A percentile compares a stretch with the other conserved stretches of the same genome.
Evolutionary conservation across 2,113 vertebrate genomes (phyloP).

Genomic region (Climacteris rufus): DNA sequence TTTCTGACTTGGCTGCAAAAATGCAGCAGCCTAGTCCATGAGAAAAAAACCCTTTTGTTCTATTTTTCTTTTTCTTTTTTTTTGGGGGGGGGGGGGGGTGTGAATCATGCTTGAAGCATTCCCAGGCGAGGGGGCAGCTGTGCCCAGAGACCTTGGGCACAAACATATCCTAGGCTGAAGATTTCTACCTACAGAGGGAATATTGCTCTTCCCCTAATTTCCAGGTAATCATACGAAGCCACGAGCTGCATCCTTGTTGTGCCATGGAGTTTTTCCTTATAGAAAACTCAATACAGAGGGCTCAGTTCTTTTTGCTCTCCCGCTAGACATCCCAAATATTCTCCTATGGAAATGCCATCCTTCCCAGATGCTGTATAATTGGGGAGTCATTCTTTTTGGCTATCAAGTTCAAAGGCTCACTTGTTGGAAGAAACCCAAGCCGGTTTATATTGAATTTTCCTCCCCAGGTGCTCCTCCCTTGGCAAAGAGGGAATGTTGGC

Average conservation of each 20-base stretch:
- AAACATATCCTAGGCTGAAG: not conserved
- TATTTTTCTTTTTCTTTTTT: not conserved
- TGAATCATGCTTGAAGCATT: not conserved
- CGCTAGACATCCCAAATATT: not conserved
- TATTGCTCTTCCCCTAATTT: not conserved
- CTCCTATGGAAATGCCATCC: not conserved
- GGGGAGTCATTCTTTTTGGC: not conserved
- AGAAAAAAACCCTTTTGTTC: not conserved
- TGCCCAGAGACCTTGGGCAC: not conserved
- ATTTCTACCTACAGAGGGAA: not conserved
- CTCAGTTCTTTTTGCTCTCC: not conserved
- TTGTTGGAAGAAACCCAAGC: not conserved
- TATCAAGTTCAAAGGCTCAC: not conserved
- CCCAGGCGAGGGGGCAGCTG: not conserved
- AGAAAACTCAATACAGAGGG: not conserved
- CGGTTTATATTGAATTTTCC: not conserved
- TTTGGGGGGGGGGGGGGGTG: too few relatives aligned
- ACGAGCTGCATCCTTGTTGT: accelerated
- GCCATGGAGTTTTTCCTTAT: accelerated
- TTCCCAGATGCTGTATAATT: not conserved
- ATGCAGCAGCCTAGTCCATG: not conserved
- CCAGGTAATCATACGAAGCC: not conserved
- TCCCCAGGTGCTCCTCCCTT: not conserved
- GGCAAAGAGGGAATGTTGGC: not conserved
- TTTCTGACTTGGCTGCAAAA: not conserved